Evolutionary conservation across 2,113 vertebrate genomes (phyloP).

Genomic region (Cochlearius cochlearius): DNA sequence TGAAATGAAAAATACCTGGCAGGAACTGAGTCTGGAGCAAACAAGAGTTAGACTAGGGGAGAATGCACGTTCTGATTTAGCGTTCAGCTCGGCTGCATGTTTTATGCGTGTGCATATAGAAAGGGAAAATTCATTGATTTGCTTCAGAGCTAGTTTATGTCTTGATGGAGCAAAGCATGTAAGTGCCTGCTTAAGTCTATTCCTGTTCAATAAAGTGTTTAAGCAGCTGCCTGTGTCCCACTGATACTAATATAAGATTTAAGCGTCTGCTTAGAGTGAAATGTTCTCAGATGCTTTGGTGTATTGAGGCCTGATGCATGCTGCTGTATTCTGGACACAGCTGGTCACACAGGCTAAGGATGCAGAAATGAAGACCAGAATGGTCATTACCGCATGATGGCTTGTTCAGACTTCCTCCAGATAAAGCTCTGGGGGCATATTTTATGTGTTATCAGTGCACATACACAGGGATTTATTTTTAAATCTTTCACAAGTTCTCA

Average conservation of each 20-base stretch:
- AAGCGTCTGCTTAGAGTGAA: background rate
- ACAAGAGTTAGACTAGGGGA: background rate
- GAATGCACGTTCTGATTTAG: background rate
- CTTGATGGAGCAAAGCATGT: background rate
- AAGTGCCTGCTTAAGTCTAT: background rate
- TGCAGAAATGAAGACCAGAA: background rate
- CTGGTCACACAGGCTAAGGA: background rate
- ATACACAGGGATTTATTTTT: background rate
- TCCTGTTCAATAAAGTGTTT: conserved; percentile 21
- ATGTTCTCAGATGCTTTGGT: background rate
- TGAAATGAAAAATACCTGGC: background rate
- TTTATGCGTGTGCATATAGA: conserved; percentile 24
- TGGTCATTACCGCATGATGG: background rate
- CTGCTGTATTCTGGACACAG: background rate
- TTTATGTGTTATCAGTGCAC: background rate
- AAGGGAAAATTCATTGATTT: conserved; percentile 13
- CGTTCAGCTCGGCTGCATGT: background rate
- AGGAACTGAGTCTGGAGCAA: background rate
- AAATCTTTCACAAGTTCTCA: background rate
- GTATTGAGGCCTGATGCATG: background rate
- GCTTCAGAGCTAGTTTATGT: conserved; percentile 16
- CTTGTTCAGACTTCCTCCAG: background rate
- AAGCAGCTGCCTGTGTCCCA: background rate
- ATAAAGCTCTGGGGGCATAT: background rate
- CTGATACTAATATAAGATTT: background rate